Percentiles rank a stretch among this genome's conserved stretches.
Conservation (phyloP, 2,888 invertebrate species). For the Macrosiphum euphorbiae region DNA sequence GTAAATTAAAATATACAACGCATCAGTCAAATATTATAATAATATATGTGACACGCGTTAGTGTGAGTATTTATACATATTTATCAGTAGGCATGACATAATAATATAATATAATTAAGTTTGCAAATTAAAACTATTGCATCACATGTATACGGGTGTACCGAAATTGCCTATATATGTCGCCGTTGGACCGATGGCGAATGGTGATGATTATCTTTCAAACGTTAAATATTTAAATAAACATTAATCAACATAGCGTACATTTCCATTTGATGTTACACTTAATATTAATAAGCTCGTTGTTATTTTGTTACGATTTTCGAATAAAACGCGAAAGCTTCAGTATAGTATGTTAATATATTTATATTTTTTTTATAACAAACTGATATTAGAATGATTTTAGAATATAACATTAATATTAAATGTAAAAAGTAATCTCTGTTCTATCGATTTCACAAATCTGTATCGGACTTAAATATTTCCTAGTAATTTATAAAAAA, state of each 20-base stretch:
- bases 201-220: neutral
- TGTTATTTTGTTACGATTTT: neutral
- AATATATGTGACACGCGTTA: neutral
- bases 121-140: neutral
- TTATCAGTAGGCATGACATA: neutral
- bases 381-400: no score
- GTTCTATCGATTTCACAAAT: neutral
- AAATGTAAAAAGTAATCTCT: neutral
- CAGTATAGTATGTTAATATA: neutral
- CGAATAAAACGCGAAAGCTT: neutral
- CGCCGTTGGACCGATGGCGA: neutral
- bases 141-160: neutral
- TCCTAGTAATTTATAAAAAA: neutral
- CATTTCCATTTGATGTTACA: neutral
- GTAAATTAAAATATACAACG: neutral
- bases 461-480: neutral
- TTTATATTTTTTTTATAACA: neutral
- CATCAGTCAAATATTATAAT: neutral
- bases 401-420: neutral
- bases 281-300: neutral
- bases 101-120: neutral
- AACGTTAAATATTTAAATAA: conserved; percentile 9
- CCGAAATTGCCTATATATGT: conserved; percentile 46
- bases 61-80: neutral
- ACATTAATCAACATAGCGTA: neutral